Percentiles rank a stretch among this genome's conserved stretches.
Evolutionary conservation across 2,113 vertebrate genomes (phyloP).

Genomic region (Rhinolophus ferrumequinum): DNA sequence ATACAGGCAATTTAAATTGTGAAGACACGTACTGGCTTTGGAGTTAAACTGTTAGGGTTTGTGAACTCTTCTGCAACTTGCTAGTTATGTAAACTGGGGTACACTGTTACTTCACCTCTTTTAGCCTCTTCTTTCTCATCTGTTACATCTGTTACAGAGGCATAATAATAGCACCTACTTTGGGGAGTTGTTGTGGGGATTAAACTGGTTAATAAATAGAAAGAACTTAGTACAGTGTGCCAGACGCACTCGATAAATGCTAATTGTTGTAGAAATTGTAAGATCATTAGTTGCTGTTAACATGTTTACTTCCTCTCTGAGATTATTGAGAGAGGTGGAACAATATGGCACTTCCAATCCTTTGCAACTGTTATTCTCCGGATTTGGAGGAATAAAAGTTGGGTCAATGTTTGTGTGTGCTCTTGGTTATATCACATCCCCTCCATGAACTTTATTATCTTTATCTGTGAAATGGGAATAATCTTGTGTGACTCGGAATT

Average conservation of each 20-base stretch:
- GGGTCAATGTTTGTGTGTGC: neutral
- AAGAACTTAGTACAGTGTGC: neutral
- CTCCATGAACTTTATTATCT: neutral
- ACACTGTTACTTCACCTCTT: neutral
- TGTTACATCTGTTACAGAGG: neutral
- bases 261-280: accelerated
- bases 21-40: neutral
- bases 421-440: neutral
- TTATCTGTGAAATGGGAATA: neutral
- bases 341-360: neutral
- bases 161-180: neutral
- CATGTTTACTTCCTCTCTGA: neutral
- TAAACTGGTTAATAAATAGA: neutral
- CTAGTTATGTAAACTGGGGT: neutral
- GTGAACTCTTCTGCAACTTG: neutral
- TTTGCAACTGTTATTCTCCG: neutral
- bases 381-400: neutral
- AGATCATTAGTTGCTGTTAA: neutral
- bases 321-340: neutral
- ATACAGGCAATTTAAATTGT: neutral
- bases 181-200: neutral
- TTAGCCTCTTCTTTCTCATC: neutral
- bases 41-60: neutral
- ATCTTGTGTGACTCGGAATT: neutral
- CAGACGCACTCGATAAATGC: neutral